phyloP scores from a whole-genome alignment of 1,140 invertebrate genomes.

The Drosophila sucinea region DNA sequence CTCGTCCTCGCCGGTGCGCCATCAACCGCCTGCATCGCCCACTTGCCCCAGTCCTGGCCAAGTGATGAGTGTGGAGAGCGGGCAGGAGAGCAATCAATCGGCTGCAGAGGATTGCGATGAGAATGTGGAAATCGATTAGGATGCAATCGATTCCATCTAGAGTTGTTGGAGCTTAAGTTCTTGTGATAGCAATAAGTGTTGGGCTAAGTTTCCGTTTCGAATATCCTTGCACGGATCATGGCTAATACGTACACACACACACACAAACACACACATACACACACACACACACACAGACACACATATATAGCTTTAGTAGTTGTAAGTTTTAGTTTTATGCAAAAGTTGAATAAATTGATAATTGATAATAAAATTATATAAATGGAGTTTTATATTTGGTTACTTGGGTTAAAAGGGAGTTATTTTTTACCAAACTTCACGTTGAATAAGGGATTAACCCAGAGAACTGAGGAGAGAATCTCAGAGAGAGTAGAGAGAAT shows the following conservation, averaged over 20 bases:
- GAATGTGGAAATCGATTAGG: constrained; percentile 82
- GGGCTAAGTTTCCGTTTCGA: constrained; percentile 45
- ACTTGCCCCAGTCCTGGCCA: constrained; percentile 58
- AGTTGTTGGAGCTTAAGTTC: constrained; percentile 20
- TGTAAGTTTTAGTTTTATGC: constrained; percentile 60
- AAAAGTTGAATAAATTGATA: constrained; percentile 52
- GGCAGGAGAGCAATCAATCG: constrained; percentile 64
- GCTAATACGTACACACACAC: neutral
- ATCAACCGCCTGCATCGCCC: constrained; percentile 43
- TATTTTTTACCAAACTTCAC: too few relatives aligned
- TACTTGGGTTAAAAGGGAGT: too few relatives aligned
- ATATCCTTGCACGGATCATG: constrained; percentile 18
- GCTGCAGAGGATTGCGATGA: constrained; percentile 68
- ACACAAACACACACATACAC: too few relatives aligned
- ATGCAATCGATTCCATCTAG: neutral
- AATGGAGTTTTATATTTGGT: neutral
- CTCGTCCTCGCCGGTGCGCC: constrained; percentile 67
- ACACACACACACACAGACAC: too few relatives aligned
- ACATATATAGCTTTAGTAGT: constrained; percentile 68
- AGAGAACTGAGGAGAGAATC: too few relatives aligned
- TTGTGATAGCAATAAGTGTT: constrained; percentile 64
- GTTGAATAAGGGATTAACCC: too few relatives aligned
- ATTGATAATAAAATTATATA: constrained; percentile 11
- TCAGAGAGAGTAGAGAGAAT: too few relatives aligned
- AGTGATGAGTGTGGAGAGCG: constrained; percentile 57